Percentiles rank a stretch among this genome's conserved stretches.
Conservation (phyloP, 92 coral and sea anemone species). For the Virgularia gustaviana region DNA sequence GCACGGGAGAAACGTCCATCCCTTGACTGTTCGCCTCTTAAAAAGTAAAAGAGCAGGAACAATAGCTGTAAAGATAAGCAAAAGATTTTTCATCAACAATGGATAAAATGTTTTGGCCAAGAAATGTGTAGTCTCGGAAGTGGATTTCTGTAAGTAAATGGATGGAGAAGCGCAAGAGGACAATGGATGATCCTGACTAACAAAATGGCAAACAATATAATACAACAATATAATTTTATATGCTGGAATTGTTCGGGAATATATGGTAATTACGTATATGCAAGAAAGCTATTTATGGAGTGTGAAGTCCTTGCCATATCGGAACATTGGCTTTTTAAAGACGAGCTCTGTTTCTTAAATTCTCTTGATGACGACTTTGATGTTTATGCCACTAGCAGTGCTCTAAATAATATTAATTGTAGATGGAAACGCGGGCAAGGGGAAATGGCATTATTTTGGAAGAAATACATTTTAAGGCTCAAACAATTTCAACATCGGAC, state of each 20-base stretch:
- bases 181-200: no score
- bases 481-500: not conserved
- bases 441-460: not conserved
- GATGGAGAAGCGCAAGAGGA: not conserved
- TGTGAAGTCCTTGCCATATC: not conserved
- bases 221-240: not conserved
- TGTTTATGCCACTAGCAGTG: not conserved
- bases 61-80: not conserved
- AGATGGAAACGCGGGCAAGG: constrained; percentile 1
- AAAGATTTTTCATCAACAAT: not conserved
- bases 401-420: not conserved
- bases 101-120: not conserved
- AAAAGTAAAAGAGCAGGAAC: not conserved
- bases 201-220: not conserved
- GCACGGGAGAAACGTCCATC: not conserved
- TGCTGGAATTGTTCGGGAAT: constrained; percentile 2
- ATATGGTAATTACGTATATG: not conserved
- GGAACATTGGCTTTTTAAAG: not conserved
- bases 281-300: not conserved
- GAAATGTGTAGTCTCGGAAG: not conserved
- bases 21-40: not conserved
- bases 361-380: not conserved
- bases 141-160: not conserved
- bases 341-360: not conserved
- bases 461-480: not conserved